These are phyloP conservation scores for Gibbula magus DNA, from an alignment of 2,888 invertebrate genomes.

Conservation along the genomic window DNA sequence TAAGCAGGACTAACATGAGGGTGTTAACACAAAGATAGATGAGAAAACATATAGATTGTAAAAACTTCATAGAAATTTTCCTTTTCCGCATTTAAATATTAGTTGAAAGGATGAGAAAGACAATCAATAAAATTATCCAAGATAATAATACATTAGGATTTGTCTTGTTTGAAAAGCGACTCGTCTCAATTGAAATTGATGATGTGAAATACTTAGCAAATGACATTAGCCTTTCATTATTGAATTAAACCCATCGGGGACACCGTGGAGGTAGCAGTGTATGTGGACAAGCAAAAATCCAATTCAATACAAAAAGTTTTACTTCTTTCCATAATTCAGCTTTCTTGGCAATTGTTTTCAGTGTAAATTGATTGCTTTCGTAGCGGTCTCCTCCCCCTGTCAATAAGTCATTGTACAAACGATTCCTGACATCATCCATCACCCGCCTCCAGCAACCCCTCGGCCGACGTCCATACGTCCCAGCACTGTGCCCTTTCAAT, in stretches of 20 bases:
- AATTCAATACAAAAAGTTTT: constrained; percentile 1
- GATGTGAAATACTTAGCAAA: background rate
- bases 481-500: background rate
- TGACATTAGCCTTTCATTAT: constrained; percentile 9
- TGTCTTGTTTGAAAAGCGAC: background rate
- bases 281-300: background rate
- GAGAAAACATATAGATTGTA: too few species aligned
- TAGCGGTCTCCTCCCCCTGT: background rate
- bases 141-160: too few species aligned
- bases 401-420: background rate
- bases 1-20: too few species aligned
- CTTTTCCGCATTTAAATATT: too few species aligned
- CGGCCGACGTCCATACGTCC: too few species aligned
- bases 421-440: background rate
- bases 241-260: background rate
- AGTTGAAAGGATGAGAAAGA: too few species aligned
- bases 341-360: background rate
- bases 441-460: background rate
- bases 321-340: constrained; percentile 22
- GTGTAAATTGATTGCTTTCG: constrained; percentile 19
- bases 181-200: constrained; percentile 5
- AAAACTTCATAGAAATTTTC: too few species aligned
- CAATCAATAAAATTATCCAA: too few species aligned
- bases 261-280: background rate
- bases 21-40: too few species aligned